Evolutionary conservation across 2,797 vertebrate species (phyloP).

Genomic region (Gallirallus australis): DNA sequence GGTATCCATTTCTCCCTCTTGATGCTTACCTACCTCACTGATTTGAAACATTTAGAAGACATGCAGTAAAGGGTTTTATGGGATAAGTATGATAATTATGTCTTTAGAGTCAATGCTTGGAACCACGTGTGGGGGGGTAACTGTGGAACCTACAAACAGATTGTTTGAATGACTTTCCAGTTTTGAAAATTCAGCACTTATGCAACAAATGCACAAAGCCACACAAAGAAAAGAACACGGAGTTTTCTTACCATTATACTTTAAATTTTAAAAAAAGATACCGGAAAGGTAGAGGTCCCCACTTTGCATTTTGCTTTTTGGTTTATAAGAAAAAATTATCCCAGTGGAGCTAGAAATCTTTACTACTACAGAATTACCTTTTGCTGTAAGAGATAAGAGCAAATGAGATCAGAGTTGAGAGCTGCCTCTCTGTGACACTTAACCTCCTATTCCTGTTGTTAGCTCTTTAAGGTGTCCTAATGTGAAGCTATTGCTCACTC

Average conservation of each 20-base stretch:
- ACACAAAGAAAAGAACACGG: not conserved
- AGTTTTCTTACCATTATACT: not conserved
- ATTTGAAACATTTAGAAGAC: not conserved
- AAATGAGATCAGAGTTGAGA: not conserved
- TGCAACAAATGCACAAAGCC: not conserved
- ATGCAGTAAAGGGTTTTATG: not conserved
- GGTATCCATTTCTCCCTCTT: not conserved
- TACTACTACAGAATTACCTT: not conserved
- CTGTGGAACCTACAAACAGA: not conserved
- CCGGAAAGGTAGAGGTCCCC: not conserved
- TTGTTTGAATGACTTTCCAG: not conserved
- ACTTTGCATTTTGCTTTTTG: not conserved
- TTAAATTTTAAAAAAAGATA: not conserved
- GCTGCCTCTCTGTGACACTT: not conserved
- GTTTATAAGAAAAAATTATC: not conserved
- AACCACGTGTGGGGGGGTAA: not conserved
- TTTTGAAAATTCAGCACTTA: not conserved
- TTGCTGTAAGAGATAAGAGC: not conserved
- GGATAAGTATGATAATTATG: not conserved
- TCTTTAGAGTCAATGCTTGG: not conserved
- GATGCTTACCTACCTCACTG: not conserved
- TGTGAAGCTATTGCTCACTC: not conserved
- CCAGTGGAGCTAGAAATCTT: not conserved
- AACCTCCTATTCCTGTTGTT: not conserved
- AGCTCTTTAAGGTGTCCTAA: not conserved